These are phyloP conservation scores for Sclerurus mexicanus DNA, from an alignment of 2,113 vertebrate species.

Conservation along the genomic window DNA sequence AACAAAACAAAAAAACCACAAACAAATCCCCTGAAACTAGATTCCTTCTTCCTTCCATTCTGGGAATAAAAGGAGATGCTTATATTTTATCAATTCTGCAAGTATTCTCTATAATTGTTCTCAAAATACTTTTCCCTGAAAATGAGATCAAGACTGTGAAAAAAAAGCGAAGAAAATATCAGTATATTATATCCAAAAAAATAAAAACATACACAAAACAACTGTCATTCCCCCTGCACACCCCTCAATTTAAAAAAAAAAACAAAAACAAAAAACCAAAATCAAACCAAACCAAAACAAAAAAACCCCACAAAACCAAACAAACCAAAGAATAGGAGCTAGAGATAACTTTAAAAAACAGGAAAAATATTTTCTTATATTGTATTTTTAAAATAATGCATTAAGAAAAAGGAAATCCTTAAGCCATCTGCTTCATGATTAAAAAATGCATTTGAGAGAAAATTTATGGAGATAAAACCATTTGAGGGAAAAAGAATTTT, in stretches of 20 bases:
- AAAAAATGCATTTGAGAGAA: not conserved
- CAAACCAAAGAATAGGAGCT: not conserved
- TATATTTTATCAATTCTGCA: not conserved
- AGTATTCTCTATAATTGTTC: not conserved
- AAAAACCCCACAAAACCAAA: no score
- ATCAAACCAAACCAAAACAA: not conserved
- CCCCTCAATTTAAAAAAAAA: not conserved
- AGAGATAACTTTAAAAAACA: fast-evolving
- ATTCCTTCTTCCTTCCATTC: not conserved
- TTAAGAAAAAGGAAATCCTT: not conserved
- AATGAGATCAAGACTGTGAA: not conserved
- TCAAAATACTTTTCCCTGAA: not conserved
- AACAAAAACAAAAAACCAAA: no score
- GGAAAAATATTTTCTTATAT: not conserved
- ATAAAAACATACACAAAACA: not conserved
- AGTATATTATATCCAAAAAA: not conserved
- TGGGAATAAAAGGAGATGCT: not conserved
- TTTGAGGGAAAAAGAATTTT: not conserved
- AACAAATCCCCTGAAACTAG: not conserved
- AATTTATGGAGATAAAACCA: not conserved
- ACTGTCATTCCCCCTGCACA: not conserved
- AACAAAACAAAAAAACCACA: no score
- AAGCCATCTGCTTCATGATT: not conserved
- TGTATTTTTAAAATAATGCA: not conserved
- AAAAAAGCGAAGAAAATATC: not conserved